Percentiles rank a stretch among this genome's conserved stretches.
Evolutionary conservation across 1,140 invertebrate species (phyloP).

Genomic region (Galendromus occidentalis): DNA sequence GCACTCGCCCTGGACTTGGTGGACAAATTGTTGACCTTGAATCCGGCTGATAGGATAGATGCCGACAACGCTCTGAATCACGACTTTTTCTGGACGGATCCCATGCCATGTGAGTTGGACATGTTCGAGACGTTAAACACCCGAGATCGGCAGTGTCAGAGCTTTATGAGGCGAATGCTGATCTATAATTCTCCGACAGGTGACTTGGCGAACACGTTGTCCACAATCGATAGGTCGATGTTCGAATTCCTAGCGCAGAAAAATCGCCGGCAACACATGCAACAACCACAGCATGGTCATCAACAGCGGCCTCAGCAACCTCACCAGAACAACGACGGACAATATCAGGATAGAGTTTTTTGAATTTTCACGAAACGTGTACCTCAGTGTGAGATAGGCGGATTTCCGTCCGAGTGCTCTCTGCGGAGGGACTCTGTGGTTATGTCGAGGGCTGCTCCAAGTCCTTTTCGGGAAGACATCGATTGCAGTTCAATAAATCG

Average conservation of each 20-base stretch:
- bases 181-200: constrained; percentile 19
- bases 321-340: constrained; percentile 36
- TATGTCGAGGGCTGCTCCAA: too few species aligned
- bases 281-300: constrained; percentile 41
- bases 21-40: constrained; percentile 72
- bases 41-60: constrained; percentile 73
- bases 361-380: constrained; percentile 29
- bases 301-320: constrained; percentile 22
- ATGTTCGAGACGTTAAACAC: background rate
- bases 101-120: constrained; percentile 47
- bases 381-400: too few species aligned
- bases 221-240: constrained; percentile 82
- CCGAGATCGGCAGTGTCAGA: background rate
- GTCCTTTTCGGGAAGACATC: too few species aligned
- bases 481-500: too few species aligned
- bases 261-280: constrained; percentile 40
- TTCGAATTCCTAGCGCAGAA: constrained; percentile 73
- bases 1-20: constrained; percentile 74
- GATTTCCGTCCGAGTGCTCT: too few species aligned
- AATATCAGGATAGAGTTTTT: constrained; percentile 55
- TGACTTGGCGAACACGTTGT: constrained; percentile 75
- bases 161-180: background rate
- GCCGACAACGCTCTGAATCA: constrained; percentile 85
- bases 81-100: constrained; percentile 95
- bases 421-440: too few species aligned